phyloP scores from a whole-genome alignment of 2,888 invertebrate species.

The Mimumesa dahlbomi region DNA sequence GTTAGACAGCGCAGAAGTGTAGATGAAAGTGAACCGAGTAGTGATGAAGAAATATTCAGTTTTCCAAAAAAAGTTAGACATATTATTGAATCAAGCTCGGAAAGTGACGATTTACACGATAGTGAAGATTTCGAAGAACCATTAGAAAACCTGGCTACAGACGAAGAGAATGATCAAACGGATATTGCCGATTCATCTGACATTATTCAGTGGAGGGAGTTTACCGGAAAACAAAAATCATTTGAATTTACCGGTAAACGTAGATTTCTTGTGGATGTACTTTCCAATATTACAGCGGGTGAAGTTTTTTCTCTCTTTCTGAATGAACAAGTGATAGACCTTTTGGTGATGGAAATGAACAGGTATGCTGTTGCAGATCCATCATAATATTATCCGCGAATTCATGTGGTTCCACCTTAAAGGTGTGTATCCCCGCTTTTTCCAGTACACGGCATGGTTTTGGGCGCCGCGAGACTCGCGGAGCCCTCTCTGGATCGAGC shows the following conservation, averaged over 20 bases:
- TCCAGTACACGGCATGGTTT: too few species aligned
- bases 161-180: conserved; percentile 37
- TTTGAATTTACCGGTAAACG: conserved; percentile 43
- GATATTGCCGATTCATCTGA: conserved; percentile 29
- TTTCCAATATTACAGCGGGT: conserved; percentile 17
- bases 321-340: conserved; percentile 32
- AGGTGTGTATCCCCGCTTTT: too few species aligned
- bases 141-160: conserved; percentile 36
- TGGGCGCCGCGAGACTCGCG: too few species aligned
- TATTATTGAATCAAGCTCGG: conserved; percentile 48
- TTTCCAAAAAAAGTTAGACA: conserved; percentile 40
- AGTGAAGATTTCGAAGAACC: conserved; percentile 40
- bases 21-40: conserved; percentile 31
- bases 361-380: too few species aligned
- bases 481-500: too few species aligned
- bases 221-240: conserved; percentile 28
- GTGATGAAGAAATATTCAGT: conserved; percentile 29
- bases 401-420: too few species aligned
- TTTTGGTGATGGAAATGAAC: conserved; percentile 42
- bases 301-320: conserved; percentile 28
- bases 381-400: too few species aligned
- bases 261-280: conserved; percentile 40
- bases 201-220: conserved; percentile 38
- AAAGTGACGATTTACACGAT: conserved; percentile 41
- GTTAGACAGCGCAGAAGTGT: conserved; percentile 26